Evolutionary conservation across 2,888 invertebrate species (phyloP).

Genomic region (Margaritifera margaritifera): DNA sequence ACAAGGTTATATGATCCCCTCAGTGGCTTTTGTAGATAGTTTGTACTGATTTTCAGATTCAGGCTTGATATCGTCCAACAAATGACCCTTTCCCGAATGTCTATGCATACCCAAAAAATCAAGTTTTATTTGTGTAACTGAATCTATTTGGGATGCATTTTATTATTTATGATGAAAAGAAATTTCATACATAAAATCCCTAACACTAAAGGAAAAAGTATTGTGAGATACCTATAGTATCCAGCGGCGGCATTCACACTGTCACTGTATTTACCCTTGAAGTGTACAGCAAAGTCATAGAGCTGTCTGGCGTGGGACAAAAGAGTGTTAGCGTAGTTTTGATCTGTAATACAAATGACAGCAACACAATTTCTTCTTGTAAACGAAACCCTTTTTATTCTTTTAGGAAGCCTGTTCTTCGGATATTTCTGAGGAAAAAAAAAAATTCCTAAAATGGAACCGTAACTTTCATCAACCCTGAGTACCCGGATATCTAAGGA

Average conservation of each 20-base stretch:
- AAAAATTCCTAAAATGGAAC: too few relatives aligned
- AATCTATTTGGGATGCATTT: not conserved
- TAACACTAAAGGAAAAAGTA: not conserved
- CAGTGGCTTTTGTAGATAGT: too few relatives aligned
- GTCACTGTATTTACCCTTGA: conserved; percentile 49
- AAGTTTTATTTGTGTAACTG: not conserved
- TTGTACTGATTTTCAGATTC: too few relatives aligned
- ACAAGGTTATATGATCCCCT: too few relatives aligned
- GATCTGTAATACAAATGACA: conserved; percentile 32
- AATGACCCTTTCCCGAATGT: too few relatives aligned
- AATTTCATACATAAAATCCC: not conserved
- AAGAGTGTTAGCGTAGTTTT: conserved; percentile 40
- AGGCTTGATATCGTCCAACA: too few relatives aligned
- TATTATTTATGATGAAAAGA: not conserved
- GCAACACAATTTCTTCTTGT: not conserved
- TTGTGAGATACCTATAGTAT: conserved; percentile 48
- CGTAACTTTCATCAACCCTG: too few relatives aligned
- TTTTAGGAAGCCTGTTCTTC: too few relatives aligned
- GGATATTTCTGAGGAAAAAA: not conserved
- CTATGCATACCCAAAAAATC: too few relatives aligned
- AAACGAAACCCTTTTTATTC: not conserved
- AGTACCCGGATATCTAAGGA: too few relatives aligned
- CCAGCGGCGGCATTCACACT: conserved; percentile 45
- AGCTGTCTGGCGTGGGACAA: conserved; percentile 50
- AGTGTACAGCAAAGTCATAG: conserved; percentile 50